Conservation (phyloP, 2,113 vertebrate species). For the Leucosticte australis region DNA sequence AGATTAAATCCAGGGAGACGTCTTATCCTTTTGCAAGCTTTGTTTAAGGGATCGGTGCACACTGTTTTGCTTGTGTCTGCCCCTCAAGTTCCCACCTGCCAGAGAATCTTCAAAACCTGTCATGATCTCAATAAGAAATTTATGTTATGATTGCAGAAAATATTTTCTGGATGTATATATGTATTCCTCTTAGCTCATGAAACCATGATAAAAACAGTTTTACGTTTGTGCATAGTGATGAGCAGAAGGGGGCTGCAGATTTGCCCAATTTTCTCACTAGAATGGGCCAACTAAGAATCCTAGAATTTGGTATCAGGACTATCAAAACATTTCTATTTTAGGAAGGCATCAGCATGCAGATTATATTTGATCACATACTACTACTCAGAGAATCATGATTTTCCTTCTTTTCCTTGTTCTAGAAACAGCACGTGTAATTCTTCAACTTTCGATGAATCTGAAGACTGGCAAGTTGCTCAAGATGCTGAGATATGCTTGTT, state of each 20-base stretch:
- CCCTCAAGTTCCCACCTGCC: neutral
- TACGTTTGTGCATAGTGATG: neutral
- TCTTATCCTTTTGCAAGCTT: neutral
- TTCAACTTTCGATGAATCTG: conserved; percentile 77
- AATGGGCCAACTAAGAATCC: neutral
- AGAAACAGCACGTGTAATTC: conserved; percentile 79
- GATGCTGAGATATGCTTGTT: conserved; percentile 90
- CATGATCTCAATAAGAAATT: neutral
- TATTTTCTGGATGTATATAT: neutral
- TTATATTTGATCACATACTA: neutral
- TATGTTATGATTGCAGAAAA: neutral
- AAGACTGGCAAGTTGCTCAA: conserved; percentile 80
- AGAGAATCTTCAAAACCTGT: neutral
- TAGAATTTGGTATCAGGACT: neutral
- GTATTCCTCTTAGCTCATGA: neutral
- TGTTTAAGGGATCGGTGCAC: neutral
- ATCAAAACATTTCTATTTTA: neutral
- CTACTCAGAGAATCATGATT: neutral
- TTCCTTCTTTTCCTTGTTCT: conserved; percentile 4
- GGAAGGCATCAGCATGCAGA: neutral
- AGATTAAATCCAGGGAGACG: neutral
- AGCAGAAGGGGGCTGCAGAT: neutral
- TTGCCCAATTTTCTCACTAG: neutral
- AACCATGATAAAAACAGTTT: neutral
- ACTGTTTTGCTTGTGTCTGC: neutral